These are phyloP conservation scores for Melinopterus prodromus DNA, from an alignment of 2,888 invertebrate species.

Conservation along the genomic window DNA sequence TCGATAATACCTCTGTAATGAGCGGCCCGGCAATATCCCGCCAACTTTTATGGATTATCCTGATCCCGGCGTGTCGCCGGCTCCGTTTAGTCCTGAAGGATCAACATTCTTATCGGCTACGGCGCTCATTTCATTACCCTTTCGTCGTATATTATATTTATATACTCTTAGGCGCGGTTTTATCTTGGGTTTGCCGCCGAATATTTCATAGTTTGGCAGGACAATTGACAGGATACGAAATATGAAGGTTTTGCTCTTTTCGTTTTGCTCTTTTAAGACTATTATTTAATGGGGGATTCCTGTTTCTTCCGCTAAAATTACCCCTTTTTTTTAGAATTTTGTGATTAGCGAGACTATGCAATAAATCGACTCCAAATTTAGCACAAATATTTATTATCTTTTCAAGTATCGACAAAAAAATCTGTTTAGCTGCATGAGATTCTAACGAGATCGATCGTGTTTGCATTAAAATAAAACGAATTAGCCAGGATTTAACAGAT, in stretches of 20 bases:
- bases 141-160: not conserved
- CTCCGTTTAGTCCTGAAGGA: not conserved
- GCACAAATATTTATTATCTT: no score
- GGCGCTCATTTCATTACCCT: not conserved
- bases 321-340: no score
- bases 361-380: no score
- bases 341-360: no score
- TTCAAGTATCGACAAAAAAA: no score
- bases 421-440: no score
- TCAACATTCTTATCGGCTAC: not conserved
- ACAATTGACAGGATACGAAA: not conserved
- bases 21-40: not conserved
- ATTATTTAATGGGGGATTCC: no score
- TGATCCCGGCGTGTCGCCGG: not conserved
- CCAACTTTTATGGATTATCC: not conserved
- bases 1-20: conserved; percentile 4
- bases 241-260: not conserved
- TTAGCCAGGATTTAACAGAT: no score
- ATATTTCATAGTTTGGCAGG: not conserved
- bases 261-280: no score
- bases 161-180: not conserved
- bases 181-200: not conserved
- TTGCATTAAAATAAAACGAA: no score
- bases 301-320: no score
- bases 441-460: no score